phyloP scores from a whole-genome alignment of 2,797 vertebrate genomes.

The Schizopygopsis pylzovi region DNA sequence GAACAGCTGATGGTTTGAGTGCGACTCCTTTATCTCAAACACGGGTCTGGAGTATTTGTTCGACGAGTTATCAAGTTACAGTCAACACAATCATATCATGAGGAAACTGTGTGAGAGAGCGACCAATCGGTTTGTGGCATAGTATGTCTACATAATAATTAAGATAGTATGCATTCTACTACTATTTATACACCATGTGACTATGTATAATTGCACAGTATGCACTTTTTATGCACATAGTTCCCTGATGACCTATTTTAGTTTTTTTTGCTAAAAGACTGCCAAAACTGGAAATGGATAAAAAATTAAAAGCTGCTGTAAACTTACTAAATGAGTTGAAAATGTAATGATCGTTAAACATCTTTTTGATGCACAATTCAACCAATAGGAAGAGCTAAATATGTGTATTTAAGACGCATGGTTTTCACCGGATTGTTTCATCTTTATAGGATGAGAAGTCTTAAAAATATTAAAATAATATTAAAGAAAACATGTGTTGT shows the following conservation, averaged over 20 bases:
- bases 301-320: no score
- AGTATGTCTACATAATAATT: background rate
- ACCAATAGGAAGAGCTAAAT: background rate
- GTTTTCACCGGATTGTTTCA: background rate
- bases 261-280: background rate
- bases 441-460: background rate
- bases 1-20: conserved; percentile 22
- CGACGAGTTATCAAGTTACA: conserved; percentile 6
- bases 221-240: background rate
- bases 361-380: background rate
- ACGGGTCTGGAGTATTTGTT: background rate
- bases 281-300: background rate
- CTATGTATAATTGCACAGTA: background rate
- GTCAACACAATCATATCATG: background rate
- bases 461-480: background rate
- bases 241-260: background rate
- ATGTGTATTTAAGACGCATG: background rate
- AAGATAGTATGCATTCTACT: background rate
- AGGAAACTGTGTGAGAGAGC: background rate
- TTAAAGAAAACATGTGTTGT: background rate
- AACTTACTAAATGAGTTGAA: background rate
- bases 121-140: background rate
- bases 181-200: background rate
- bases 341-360: background rate
- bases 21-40: background rate